Percentiles rank a stretch among this genome's conserved stretches.
Evolutionary conservation across 2,113 vertebrate species (phyloP).

Genomic region (Orycteropus afer): DNA sequence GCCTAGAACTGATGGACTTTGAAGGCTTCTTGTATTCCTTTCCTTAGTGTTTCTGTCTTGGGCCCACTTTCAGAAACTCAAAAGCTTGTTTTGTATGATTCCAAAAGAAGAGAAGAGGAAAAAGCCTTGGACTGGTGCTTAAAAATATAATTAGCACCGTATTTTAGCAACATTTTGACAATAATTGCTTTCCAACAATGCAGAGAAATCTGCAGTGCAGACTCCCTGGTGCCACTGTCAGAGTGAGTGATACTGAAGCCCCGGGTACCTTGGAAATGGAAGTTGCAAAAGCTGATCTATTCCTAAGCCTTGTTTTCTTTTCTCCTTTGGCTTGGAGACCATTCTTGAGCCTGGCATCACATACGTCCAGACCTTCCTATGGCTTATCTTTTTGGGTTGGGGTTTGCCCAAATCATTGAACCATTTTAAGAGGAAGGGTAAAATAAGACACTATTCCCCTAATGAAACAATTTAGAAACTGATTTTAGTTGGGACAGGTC

Average conservation of each 20-base stretch:
- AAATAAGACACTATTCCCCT: rapidly evolving
- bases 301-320: not conserved
- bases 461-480: not conserved
- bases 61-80: not conserved
- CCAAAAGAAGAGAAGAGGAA: constrained; percentile 38
- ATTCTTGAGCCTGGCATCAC: not conserved
- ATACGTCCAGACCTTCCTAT: not conserved
- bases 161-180: constrained; percentile 68
- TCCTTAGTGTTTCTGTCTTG: not conserved
- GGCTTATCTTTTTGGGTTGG: not conserved
- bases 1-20: not conserved
- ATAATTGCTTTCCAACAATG: constrained; percentile 58
- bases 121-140: not conserved
- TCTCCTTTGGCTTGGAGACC: not conserved
- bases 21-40: not conserved
- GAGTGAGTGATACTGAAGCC: not conserved
- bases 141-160: constrained; percentile 65
- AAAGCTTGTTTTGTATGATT: constrained; percentile 40
- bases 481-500: not conserved
- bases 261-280: not conserved
- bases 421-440: not conserved
- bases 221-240: constrained; percentile 53
- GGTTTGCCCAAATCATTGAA: not conserved
- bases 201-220: constrained; percentile 54
- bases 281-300: not conserved